Percentiles rank a stretch among this genome's conserved stretches.
Conservation (phyloP, 2,113 vertebrate species). For the Xenus cinereus region DNA sequence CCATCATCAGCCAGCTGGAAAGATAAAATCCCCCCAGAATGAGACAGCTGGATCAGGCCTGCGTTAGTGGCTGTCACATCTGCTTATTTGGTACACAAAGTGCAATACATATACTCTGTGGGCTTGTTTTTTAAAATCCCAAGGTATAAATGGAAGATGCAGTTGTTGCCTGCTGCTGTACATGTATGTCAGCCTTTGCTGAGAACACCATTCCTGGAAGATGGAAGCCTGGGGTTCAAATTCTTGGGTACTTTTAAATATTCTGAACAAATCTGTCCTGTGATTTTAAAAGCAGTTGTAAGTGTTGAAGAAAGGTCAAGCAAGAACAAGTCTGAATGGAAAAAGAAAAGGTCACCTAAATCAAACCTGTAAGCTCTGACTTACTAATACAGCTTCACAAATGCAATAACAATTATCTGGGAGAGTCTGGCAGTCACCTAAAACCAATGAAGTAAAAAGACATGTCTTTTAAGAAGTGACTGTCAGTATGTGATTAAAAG, state of each 20-base stretch:
- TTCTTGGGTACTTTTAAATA: background rate
- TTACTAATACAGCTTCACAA: slow-evolving; percentile 23
- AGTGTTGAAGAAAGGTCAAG: background rate
- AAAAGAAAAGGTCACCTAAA: background rate
- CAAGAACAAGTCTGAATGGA: background rate
- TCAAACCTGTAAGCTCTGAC: slow-evolving; percentile 10
- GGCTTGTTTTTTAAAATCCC: background rate
- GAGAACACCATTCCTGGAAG: background rate
- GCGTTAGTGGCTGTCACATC: background rate
- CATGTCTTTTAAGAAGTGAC: background rate
- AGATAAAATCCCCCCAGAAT: background rate
- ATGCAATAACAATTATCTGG: background rate
- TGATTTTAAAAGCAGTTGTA: background rate
- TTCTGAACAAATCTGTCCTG: background rate
- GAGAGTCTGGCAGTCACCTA: background rate
- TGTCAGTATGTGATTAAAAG: background rate
- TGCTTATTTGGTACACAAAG: background rate
- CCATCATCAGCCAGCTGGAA: background rate
- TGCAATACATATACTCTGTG: background rate
- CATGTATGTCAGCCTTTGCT: background rate
- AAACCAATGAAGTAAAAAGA: background rate
- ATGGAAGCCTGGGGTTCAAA: background rate
- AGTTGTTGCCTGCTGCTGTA: background rate
- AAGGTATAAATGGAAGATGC: background rate
- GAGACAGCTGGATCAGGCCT: background rate